Conservation (phyloP, 2,113 vertebrate genomes). For the Elanoides forficatus region DNA sequence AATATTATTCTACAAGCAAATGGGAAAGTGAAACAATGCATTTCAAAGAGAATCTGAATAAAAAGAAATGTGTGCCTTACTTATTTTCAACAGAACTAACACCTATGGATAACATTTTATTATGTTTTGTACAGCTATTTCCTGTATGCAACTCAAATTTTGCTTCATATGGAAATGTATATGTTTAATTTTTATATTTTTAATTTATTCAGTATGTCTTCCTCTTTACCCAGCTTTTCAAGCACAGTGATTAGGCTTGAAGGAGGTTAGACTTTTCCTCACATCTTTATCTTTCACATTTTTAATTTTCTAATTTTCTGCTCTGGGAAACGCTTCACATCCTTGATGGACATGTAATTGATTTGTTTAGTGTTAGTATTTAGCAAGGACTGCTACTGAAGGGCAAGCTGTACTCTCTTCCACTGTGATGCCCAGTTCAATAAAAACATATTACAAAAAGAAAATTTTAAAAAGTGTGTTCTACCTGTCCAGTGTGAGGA, state of each 20-base stretch:
- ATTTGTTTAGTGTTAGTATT: neutral
- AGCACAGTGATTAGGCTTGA: neutral
- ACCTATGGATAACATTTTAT: neutral
- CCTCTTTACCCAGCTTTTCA: neutral
- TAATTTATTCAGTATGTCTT: neutral
- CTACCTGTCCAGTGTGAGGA: neutral
- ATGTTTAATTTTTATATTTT: neutral
- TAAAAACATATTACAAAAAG: neutral
- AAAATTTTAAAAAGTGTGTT: neutral
- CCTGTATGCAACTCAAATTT: neutral
- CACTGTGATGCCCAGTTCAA: neutral
- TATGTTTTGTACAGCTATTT: neutral
- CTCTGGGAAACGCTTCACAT: neutral
- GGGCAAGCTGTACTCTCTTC: neutral
- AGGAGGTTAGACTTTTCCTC: neutral
- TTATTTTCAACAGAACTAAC: neutral
- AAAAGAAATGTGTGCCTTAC: neutral
- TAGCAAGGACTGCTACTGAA: neutral
- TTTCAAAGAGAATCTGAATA: neutral
- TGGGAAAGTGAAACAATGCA: neutral
- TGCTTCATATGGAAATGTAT: neutral
- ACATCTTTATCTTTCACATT: neutral
- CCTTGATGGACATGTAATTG: neutral
- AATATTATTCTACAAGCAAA: neutral
- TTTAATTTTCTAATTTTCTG: neutral